Evolutionary conservation across 2,113 vertebrate species (phyloP), one percentile per base, ranked within the genome.

Genomic region (Corythaixoides concolor): DNA sequence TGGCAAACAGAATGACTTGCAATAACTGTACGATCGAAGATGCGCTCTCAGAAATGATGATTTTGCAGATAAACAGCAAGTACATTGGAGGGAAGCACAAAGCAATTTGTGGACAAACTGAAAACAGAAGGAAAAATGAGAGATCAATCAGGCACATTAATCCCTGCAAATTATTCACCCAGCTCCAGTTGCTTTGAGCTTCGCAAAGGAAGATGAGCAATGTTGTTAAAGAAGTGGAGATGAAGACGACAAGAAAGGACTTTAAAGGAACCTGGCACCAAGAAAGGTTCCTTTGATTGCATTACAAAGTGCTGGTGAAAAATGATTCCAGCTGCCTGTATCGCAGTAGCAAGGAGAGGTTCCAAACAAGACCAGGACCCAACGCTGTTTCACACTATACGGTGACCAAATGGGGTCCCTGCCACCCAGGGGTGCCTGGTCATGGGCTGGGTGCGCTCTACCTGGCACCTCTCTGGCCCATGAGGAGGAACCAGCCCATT

Each of bases 11-110:
- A 91, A 66, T 85, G 94, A 91, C 95, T 94, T 76, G 93, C 90
- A 94, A 20, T 88, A 76, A 75, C 62, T 64, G 81, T 78, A 41
- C 45, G 66, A 95, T 95, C 67, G 74, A 97, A 96, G 82, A 62
- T 3, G 27, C 27, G 4, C 68, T 62, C 92, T 84, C 89, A 96
- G 92, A 93, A 95, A 89, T 59, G 89, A 95, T 96, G 97, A 93
- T 95, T 94, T 89, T 94, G 90, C 96, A 97, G 92, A 95, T 95
- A 91, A 96, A 89, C 85, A 91, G 75, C 85, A 56, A 88, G 74
- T 78, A 80, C 12, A 12, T 77, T 35, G 79, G 75, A 84, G 39
- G 53, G 59, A 73, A 88, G 64, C 50, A 77, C 53, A 92, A 94
- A 95, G 86, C 76, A 82, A 73, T 94, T 91, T 89, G 77, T 76